Percentiles rank a stretch among this genome's conserved stretches.
Conservation (phyloP, 2,888 invertebrate genomes). For the Drosophila stalkeri region DNA sequence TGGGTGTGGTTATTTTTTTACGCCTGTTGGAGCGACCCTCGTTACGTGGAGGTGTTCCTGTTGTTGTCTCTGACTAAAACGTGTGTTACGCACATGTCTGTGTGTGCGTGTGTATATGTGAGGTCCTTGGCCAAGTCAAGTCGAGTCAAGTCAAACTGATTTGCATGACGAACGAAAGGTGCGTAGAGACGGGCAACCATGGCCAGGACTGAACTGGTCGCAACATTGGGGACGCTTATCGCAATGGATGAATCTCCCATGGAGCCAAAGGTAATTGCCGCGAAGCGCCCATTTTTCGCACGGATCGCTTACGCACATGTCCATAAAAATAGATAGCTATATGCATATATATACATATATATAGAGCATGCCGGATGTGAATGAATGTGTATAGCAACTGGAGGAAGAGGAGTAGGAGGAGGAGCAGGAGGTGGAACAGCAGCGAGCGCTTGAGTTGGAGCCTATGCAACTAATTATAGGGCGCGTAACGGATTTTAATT, state of each 20-base stretch:
- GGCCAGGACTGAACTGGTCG: not conserved
- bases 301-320: constrained; percentile 82
- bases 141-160: constrained; percentile 47
- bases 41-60: constrained; percentile 9
- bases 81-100: constrained; percentile 55
- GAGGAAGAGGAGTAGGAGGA: not conserved
- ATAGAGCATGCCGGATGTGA: constrained; percentile 52
- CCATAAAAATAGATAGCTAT: constrained; percentile 70
- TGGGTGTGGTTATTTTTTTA: constrained; percentile 24
- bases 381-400: constrained; percentile 6
- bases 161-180: constrained; percentile 72
- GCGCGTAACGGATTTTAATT: constrained; percentile 79
- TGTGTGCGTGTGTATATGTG: constrained; percentile 6
- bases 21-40: constrained; percentile 40
- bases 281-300: constrained; percentile 84
- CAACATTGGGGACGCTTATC: constrained; percentile 62
- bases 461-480: constrained; percentile 77
- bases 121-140: constrained; percentile 43
- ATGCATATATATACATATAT: constrained; percentile 26
- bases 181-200: constrained; percentile 71
- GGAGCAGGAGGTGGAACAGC: not conserved
- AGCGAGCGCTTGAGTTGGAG: constrained; percentile 3
- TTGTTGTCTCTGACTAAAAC: constrained; percentile 42
- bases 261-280: constrained; percentile 81
- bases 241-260: constrained; percentile 67